Evolutionary conservation across 1,140 invertebrate genomes (phyloP), one percentile per base, ranked within the genome.

Genomic region (Ceratosolen fusciceps): DNA sequence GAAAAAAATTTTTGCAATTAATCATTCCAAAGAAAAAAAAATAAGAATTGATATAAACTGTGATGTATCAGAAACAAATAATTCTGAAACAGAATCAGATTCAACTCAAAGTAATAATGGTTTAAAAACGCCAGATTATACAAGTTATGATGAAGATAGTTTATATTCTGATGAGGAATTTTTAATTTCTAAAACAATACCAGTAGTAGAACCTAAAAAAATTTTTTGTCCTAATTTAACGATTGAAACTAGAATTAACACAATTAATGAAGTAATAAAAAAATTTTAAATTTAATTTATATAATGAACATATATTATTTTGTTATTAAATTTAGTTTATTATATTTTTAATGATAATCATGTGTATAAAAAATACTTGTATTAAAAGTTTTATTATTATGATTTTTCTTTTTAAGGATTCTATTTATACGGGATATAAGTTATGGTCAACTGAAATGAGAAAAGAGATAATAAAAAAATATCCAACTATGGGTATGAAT

Each of bases 401-500:
- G 37, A 65, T 1, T 49, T 14, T 29, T 72, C 0, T 49, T 54
- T 72, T 72, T 10, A 37, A 78, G 54, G 47, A 72, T 49, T 56
- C 56, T 26, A n/a, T 52, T 67, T 72, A 62, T 47, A 78, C 76
- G 49, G 76, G 76, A 52, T 78, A 78, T 78, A 72, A 72, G 9
- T 21, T 78, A 8, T 78, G 76, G 76, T 60, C 76, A 0, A 72
- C 12, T 26, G 54, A 72, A 52, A 78, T 78, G 76, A 78, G 72
- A 65, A 34, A 34, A 78, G 76, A 78, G 62, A 72, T 78, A 49
- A 24, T 78, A 24, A 78, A 62, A 78, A 72, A 78, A 78, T 78
- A 72, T 71, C 76, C 76, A 3, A 52, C 24, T 49, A 72, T 78
- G 29, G 76, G 76, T 78, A 72, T 62, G 16, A 47, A 31, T 5